Conservation (phyloP, 2,888 invertebrate genomes). For the Polymixis lichenea region DNA sequence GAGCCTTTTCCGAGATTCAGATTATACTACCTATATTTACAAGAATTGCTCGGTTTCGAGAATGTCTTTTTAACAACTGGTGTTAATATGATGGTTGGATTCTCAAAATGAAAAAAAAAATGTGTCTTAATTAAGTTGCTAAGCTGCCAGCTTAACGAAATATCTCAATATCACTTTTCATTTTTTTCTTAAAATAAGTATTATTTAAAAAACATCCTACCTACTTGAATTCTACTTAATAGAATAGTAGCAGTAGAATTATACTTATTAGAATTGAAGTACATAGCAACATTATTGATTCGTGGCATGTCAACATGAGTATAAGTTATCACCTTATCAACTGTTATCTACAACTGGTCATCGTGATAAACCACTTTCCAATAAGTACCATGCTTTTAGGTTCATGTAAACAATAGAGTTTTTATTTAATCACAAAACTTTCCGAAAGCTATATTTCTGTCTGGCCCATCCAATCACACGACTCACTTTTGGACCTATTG, state of each 20-base stretch:
- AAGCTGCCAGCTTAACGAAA: neutral
- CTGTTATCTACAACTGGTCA: slow-evolving; percentile 47
- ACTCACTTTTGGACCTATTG: neutral
- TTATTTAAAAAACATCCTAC: too few relatives aligned
- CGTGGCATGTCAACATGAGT: slow-evolving; percentile 6
- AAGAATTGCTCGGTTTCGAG: too few relatives aligned
- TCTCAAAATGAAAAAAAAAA: neutral
- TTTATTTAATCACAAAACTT: slow-evolving; percentile 21
- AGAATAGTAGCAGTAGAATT: too few relatives aligned
- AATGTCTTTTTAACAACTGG: neutral
- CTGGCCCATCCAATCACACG: neutral
- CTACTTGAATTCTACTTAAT: too few relatives aligned
- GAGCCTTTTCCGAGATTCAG: too few relatives aligned
- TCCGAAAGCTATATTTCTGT: neutral
- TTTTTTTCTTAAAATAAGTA: too few relatives aligned
- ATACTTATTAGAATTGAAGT: too few relatives aligned
- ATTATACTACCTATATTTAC: too few relatives aligned
- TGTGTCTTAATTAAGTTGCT: neutral
- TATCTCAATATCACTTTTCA: neutral
- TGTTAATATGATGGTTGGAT: neutral
- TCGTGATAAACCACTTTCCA: slow-evolving; percentile 41
- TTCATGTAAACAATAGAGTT: slow-evolving; percentile 20
- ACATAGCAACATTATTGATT: slow-evolving; percentile 47
- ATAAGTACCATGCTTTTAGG: slow-evolving; percentile 15
- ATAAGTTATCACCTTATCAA: slow-evolving; percentile 50